Conservation (phyloP, 2,888 invertebrate species). For the Epinotia ramella region DNA sequence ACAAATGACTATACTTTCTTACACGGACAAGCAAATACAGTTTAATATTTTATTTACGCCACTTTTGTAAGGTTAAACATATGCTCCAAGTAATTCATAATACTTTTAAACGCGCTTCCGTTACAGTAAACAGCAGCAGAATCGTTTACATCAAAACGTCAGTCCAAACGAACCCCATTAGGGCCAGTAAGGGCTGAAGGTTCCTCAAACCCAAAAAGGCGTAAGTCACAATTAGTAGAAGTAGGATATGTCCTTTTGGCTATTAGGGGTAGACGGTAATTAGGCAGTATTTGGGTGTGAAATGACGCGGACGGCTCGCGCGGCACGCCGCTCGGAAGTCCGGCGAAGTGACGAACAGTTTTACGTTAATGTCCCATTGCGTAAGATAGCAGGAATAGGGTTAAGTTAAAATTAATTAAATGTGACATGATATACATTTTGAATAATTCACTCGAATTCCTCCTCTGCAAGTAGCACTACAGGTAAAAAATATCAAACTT, state of each 20-base stretch:
- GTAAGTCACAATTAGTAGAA: neutral
- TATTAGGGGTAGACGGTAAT: slow-evolving; percentile 6
- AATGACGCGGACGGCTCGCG: slow-evolving; percentile 20
- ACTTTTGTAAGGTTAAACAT: neutral
- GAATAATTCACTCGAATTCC: neutral
- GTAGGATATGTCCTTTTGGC: neutral
- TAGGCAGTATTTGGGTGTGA: slow-evolving; percentile 34
- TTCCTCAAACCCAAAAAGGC: neutral
- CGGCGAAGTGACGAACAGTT: slow-evolving; percentile 24
- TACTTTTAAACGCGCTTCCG: slow-evolving; percentile 10
- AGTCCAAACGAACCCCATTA: slow-evolving; percentile 33
- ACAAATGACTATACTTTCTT: neutral
- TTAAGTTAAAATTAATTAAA: neutral
- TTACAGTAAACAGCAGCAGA: slow-evolving; percentile 13
- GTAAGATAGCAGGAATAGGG: neutral
- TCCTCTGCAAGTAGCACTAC: neutral
- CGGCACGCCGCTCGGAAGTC: slow-evolving; percentile 22
- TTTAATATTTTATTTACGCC: neutral
- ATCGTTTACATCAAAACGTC: slow-evolving; percentile 32
- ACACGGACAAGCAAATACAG: neutral
- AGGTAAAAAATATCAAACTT: no score
- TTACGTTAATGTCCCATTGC: slow-evolving; percentile 19
- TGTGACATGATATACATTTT: neutral
- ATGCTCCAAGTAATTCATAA: neutral
- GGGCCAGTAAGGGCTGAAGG: slow-evolving; percentile 7